Base-by-base conservation (phyloP, 2,888 invertebrate genomes). In the Dorcus parallelipipedus region DNA sequence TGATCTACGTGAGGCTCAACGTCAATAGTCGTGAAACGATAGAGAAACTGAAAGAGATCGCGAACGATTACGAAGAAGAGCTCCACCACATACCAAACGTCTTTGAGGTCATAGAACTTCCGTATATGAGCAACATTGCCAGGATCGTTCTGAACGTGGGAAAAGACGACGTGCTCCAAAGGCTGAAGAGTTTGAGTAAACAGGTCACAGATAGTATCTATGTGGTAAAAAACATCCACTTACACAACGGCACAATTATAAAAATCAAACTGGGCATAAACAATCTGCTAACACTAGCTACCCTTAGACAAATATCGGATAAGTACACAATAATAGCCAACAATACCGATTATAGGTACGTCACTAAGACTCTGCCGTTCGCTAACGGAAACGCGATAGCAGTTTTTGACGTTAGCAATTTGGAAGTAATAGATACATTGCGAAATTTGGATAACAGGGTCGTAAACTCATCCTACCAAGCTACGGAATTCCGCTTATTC, bases 351-450 rank as follows among this genome's bases (percentile, higher is more conserved):
- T 33, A 33, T 33, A 33, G 26, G 26, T 33, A 33, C 26, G 26
- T 6, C 3, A 33, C 3, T 4, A 33, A 33, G 26, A 33, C 26
- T 33, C 26, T 33, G 26, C 7, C 26, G 26, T 33, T 33, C 26
- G 5, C 6, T 33, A 33, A 33, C 7, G 26, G 26, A 33, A 5
- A 33, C 26, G 26, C 26, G 6, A 4, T 33, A 33, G 26, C 26
- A 33, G 26, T 33, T 33, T n/a, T 56, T 5, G 52, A 56, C 52
- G 23, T 56, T 38, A 47, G 39, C 40, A 17, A 52, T 10, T 20
- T 17, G 9, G 47, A 20, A 14, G 51, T 47, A 17, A n/a, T 56
- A 4, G 38, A 51, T 3, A 26, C 9, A 4, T 23, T 56, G 10
- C 49, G 41, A 6, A 10, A 43, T 7, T 53, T 53, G 38, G 43